These are phyloP conservation scores for Pipistrellus pipistrellus DNA, from an alignment of 2,797 vertebrate genomes.

Conservation along the genomic window DNA sequence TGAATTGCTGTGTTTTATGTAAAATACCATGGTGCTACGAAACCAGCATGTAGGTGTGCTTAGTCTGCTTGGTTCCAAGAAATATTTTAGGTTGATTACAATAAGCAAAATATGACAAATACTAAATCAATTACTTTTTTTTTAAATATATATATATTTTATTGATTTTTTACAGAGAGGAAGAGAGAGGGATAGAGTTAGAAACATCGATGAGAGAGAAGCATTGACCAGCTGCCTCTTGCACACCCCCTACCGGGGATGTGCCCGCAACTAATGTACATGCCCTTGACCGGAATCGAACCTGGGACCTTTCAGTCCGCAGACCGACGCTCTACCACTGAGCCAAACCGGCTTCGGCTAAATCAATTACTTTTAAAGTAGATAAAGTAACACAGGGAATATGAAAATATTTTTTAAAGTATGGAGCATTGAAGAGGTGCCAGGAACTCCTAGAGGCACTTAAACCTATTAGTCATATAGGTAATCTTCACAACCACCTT, in stretches of 20 bases:
- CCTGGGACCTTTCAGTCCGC: no score
- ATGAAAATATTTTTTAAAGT: not conserved
- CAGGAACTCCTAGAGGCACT: not conserved
- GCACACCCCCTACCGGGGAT: no score
- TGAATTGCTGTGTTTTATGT: constrained; percentile 1
- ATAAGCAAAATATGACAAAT: not conserved
- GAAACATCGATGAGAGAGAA: no score
- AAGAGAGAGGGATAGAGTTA: no score
- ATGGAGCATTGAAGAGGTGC: not conserved
- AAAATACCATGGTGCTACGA: constrained; percentile 47
- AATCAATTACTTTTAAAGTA: not conserved
- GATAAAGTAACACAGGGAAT: constrained; percentile 21
- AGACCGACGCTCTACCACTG: no score
- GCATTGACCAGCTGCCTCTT: no score
- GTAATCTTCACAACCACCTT: not conserved
- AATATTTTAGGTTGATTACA: constrained; percentile 35
- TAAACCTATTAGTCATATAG: not conserved
- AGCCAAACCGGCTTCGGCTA: no score
- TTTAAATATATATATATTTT: no score
- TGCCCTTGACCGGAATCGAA: no score
- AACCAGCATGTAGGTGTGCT: constrained; percentile 8
- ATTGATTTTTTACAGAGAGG: no score
- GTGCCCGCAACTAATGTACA: no score
- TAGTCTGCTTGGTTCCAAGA: not conserved
- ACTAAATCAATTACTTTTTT: not conserved